phyloP scores from a whole-genome alignment of 2,113 vertebrate species.

The Merops nubicus region DNA sequence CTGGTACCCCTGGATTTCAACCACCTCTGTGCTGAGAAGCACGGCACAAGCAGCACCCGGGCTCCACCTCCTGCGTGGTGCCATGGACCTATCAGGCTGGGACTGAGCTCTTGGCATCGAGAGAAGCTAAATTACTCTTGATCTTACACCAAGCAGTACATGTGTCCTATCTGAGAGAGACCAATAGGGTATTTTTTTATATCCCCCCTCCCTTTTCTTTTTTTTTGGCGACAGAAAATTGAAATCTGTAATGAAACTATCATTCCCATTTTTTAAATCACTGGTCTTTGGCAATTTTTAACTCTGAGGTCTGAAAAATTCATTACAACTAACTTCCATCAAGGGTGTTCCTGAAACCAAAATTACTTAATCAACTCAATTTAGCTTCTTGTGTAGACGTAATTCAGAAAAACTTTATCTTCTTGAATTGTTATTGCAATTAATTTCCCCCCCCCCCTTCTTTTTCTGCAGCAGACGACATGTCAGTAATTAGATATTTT shows the following conservation, averaged over 20 bases:
- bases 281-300: slow-evolving; percentile 47
- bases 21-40: not conserved
- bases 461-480: slow-evolving; percentile 54
- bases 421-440: slow-evolving; percentile 77
- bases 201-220: not conserved
- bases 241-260: slow-evolving; percentile 40
- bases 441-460: slow-evolving; percentile 33
- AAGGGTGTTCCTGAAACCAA: slow-evolving; percentile 63
- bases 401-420: slow-evolving; percentile 71
- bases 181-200: not conserved
- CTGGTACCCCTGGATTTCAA: not conserved
- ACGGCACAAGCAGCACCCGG: not conserved
- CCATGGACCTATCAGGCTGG: not conserved
- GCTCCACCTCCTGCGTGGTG: rapidly evolving
- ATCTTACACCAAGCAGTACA: slow-evolving; percentile 45
- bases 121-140: not conserved
- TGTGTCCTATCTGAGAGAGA: not conserved
- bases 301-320: slow-evolving; percentile 65
- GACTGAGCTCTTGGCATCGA: not conserved
- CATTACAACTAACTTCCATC: slow-evolving; percentile 65
- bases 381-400: slow-evolving; percentile 72
- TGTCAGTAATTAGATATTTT: slow-evolving; percentile 74
- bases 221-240: slow-evolving; percentile 31
- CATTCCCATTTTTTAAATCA: not conserved
- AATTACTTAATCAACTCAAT: slow-evolving; percentile 76